Percentiles rank a stretch among this genome's conserved stretches.
Evolutionary conservation across 2,797 vertebrate species (phyloP).

Genomic region (Gymnocypris eckloni): DNA sequence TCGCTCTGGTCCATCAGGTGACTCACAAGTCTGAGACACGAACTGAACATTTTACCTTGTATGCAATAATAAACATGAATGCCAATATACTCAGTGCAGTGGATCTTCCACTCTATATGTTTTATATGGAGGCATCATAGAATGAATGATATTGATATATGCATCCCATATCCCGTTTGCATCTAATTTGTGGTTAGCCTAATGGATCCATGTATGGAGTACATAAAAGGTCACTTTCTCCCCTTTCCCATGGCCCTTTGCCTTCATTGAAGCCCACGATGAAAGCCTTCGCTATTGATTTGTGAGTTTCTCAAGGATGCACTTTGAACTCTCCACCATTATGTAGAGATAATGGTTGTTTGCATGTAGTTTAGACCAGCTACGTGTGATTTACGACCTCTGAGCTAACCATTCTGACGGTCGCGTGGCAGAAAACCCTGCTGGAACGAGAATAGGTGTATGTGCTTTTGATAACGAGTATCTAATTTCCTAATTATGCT

Average conservation of each 20-base stretch:
- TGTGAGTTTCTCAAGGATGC: slow-evolving; percentile 68
- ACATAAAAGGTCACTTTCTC: slow-evolving; percentile 79
- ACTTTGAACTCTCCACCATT: slow-evolving; percentile 59
- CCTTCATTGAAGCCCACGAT: slow-evolving; percentile 80
- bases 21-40: slow-evolving; percentile 19
- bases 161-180: slow-evolving; percentile 18
- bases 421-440: slow-evolving; percentile 1
- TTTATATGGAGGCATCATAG: not conserved
- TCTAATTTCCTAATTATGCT: slow-evolving; percentile 52
- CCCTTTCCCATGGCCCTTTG: slow-evolving; percentile 76
- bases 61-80: slow-evolving; percentile 15
- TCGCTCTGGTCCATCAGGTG: slow-evolving; percentile 56
- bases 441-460: slow-evolving; percentile 43
- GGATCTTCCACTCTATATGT: not conserved
- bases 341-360: slow-evolving; percentile 57
- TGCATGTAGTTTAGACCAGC: slow-evolving; percentile 41
- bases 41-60: slow-evolving; percentile 20
- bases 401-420: slow-evolving; percentile 8
- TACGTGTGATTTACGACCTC: slow-evolving; percentile 10
- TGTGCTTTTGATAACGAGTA: slow-evolving; percentile 52
- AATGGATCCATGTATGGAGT: slow-evolving; percentile 37
- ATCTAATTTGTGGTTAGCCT: slow-evolving; percentile 33
- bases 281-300: slow-evolving; percentile 77
- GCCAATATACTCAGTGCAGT: slow-evolving; percentile 1
- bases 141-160: slow-evolving; percentile 29